phyloP scores from a whole-genome alignment of 2,888 invertebrate genomes.

The Eilema caniola region DNA sequence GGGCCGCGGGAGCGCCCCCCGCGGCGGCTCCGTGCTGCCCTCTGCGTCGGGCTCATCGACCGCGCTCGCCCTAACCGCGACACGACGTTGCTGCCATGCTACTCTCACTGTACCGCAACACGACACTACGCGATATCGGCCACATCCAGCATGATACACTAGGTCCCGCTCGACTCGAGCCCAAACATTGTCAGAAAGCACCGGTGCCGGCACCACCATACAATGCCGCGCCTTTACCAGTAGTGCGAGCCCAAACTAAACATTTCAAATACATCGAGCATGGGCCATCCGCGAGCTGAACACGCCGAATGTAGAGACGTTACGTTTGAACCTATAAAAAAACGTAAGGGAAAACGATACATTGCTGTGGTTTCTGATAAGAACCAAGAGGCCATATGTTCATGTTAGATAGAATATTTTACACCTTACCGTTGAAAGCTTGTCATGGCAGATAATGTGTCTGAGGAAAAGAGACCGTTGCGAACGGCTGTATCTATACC shows the following conservation, averaged over 20 bases:
- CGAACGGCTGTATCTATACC: constrained; percentile 1
- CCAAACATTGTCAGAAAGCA: constrained; percentile 31
- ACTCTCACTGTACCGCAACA: constrained; percentile 77
- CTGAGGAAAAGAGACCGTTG: neutral
- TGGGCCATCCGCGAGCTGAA: constrained; percentile 24
- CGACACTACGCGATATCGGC: constrained; percentile 63
- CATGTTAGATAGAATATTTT: neutral
- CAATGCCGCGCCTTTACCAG: constrained; percentile 14
- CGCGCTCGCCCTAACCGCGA: constrained; percentile 80
- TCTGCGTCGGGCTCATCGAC: constrained; percentile 85
- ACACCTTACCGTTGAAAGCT: neutral
- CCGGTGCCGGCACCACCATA: constrained; percentile 7
- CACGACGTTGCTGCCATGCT: constrained; percentile 60
- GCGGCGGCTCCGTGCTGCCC: constrained; percentile 79
- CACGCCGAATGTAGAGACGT: constrained; percentile 5
- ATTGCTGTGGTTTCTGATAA: constrained; percentile 10
- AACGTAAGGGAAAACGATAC: constrained; percentile 4
- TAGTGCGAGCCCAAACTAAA: constrained; percentile 12
- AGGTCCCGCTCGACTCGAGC: constrained; percentile 28
- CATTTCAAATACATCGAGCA: constrained; percentile 13
- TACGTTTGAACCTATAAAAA: constrained; percentile 23
- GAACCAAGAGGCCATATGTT: neutral
- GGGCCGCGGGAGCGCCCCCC: constrained; percentile 67
- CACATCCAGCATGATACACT: constrained; percentile 52
- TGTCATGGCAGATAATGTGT: neutral